A percentile compares a stretch with the other conserved stretches of the same genome.
These are phyloP conservation scores for Oceanodroma tethys DNA, from an alignment of 2,113 vertebrate genomes.

Conservation along the genomic window DNA sequence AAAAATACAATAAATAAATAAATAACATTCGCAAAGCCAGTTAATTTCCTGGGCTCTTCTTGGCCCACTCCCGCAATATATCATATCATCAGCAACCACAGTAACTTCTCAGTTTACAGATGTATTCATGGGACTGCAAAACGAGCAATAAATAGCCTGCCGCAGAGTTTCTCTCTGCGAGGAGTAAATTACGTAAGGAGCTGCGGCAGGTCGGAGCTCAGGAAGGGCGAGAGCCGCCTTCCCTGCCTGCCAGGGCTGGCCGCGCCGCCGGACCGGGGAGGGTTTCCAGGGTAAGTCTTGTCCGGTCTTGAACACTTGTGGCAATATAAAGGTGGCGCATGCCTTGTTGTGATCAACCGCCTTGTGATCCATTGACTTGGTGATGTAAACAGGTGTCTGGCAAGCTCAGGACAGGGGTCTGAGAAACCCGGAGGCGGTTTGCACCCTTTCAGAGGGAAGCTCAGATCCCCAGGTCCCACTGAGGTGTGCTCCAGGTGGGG, in stretches of 20 bases:
- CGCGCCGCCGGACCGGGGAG: rapidly evolving
- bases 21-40: neutral
- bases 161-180: neutral
- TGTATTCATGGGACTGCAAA: neutral
- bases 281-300: neutral
- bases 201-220: neutral
- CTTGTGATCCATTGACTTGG: rapidly evolving
- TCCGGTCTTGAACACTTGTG: rapidly evolving
- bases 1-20: neutral
- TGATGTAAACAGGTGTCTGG: neutral
- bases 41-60: neutral
- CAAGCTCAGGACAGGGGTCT: neutral
- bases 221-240: neutral
- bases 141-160: neutral
- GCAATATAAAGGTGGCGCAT: rapidly evolving
- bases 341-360: rapidly evolving
- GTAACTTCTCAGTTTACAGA: neutral
- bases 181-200: neutral
- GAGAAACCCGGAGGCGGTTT: too few relatives aligned
- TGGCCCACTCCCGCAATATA: neutral
- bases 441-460: neutral
- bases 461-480: neutral
- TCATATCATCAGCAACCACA: neutral
- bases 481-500: neutral
- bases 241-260: neutral